Conservation (phyloP, 1,140 invertebrate species). For the Tetragnatha versicolor region DNA sequence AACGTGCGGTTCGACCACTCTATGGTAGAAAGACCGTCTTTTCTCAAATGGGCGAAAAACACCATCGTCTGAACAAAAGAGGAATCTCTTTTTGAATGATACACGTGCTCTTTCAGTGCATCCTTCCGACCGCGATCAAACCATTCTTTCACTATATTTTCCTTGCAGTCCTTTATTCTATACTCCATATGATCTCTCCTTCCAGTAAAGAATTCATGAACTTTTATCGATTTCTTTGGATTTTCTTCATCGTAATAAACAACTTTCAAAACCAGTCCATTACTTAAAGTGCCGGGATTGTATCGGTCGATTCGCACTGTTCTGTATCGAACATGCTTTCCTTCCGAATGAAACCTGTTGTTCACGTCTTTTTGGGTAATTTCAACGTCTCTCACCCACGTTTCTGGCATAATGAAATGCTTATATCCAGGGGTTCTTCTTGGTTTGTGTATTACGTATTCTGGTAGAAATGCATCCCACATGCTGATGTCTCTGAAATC, state of each 20-base stretch:
- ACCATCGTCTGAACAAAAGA: not conserved
- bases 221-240: not conserved
- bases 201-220: constrained; percentile 1
- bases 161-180: not conserved
- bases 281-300: constrained; percentile 3
- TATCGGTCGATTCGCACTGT: constrained; percentile 21
- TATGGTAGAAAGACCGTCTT: not conserved
- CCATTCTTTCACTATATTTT: not conserved
- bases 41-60: constrained; percentile 28
- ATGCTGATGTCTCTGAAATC: not conserved
- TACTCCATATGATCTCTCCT: constrained; percentile 27
- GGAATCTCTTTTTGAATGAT: not conserved
- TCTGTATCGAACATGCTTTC: constrained; percentile 1
- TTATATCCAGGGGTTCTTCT: not conserved
- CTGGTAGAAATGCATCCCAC: constrained; percentile 36
- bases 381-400: constrained; percentile 22
- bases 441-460: not conserved
- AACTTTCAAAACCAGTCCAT: constrained; percentile 4
- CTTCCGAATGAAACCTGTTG: constrained; percentile 7
- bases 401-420: constrained; percentile 9
- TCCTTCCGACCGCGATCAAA: constrained; percentile 25
- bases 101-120: constrained; percentile 15
- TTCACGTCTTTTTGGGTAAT: constrained; percentile 21
- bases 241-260: not conserved
- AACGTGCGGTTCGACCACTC: not conserved